Conservation (phyloP, 2,113 vertebrate genomes). For the Blennius ocellaris region DNA sequence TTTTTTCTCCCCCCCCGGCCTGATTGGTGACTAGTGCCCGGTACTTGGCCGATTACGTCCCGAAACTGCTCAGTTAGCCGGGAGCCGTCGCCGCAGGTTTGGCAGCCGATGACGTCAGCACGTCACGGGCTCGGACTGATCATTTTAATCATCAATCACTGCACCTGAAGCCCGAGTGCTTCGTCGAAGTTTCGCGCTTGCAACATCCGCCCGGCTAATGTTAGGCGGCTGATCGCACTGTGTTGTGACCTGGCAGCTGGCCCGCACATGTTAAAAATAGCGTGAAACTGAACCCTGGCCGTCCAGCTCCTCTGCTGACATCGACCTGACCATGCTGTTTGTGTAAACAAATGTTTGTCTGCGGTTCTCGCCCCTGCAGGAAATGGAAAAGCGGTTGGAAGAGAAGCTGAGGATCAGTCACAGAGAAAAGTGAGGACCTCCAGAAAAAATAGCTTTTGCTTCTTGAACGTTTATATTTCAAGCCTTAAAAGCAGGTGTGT, state of each 20-base stretch:
- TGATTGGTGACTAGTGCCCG: slow-evolving; percentile 8
- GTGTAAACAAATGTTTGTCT: slow-evolving; percentile 30
- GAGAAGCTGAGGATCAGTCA: slow-evolving; percentile 95
- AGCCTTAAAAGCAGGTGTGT: too few species aligned
- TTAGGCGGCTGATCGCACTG: slow-evolving; percentile 28
- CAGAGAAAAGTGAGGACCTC: slow-evolving; percentile 90
- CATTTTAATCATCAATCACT: too few species aligned
- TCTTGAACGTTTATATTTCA: too few species aligned
- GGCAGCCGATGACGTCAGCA: slow-evolving; percentile 23
- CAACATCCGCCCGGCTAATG: slow-evolving; percentile 6
- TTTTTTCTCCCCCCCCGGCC: not conserved
- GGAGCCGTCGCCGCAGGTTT: not conserved
- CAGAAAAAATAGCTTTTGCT: not conserved
- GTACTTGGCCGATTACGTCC: not conserved
- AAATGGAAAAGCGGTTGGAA: slow-evolving; percentile 96
- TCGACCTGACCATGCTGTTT: slow-evolving; percentile 29
- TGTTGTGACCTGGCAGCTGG: slow-evolving; percentile 68
- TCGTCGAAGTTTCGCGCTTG: too few species aligned
- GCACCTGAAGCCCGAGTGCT: too few species aligned
- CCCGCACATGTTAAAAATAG: slow-evolving; percentile 80
- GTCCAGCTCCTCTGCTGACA: slow-evolving; percentile 59
- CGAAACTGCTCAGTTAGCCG: not conserved
- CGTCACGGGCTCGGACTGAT: too few species aligned
- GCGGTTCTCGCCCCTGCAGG: slow-evolving; percentile 80
- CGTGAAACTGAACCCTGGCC: slow-evolving; percentile 78